phyloP scores from a whole-genome alignment of 2,888 invertebrate species.

The Megamerina dolium region DNA sequence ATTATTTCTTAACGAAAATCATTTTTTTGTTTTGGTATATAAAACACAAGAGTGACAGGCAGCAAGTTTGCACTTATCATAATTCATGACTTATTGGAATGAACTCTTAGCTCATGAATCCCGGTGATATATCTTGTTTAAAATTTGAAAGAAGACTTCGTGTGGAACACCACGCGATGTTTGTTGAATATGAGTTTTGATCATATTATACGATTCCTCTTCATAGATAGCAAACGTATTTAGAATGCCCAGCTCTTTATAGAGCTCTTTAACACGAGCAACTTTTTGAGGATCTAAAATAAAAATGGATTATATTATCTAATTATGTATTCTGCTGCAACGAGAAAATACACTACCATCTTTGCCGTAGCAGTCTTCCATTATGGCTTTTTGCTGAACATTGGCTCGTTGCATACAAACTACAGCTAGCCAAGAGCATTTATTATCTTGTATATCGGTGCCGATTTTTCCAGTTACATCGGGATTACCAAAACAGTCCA shows the following conservation, averaged over 20 bases:
- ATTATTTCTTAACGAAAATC: too few relatives aligned
- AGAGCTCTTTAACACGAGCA: slow-evolving; percentile 65
- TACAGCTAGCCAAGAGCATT: slow-evolving; percentile 92
- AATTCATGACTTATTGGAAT: too few relatives aligned
- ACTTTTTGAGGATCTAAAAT: slow-evolving; percentile 57
- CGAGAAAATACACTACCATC: too few relatives aligned
- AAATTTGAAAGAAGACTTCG: slow-evolving; percentile 72
- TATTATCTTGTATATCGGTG: slow-evolving; percentile 90
- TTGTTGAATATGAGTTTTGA: slow-evolving; percentile 78
- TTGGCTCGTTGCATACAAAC: slow-evolving; percentile 77
- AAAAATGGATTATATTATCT: slow-evolving; percentile 1
- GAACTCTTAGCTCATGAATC: slow-evolving; percentile 48
- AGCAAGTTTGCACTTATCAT: too few relatives aligned
- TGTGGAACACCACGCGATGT: slow-evolving; percentile 76
- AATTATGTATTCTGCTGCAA: too few relatives aligned
- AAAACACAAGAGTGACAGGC: too few relatives aligned
- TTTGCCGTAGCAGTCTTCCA: slow-evolving; percentile 72
- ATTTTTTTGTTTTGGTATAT: too few relatives aligned
- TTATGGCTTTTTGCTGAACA: slow-evolving; percentile 62
- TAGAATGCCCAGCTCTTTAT: slow-evolving; percentile 69
- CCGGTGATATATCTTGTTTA: slow-evolving; percentile 74
- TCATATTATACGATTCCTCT: slow-evolving; percentile 74
- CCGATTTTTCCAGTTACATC: slow-evolving; percentile 82
- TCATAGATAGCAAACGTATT: slow-evolving; percentile 74
- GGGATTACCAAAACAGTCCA: slow-evolving; percentile 84